These are phyloP conservation scores for Hoplodrina ambigua DNA, from an alignment of 2,888 invertebrate genomes.

Conservation along the genomic window DNA sequence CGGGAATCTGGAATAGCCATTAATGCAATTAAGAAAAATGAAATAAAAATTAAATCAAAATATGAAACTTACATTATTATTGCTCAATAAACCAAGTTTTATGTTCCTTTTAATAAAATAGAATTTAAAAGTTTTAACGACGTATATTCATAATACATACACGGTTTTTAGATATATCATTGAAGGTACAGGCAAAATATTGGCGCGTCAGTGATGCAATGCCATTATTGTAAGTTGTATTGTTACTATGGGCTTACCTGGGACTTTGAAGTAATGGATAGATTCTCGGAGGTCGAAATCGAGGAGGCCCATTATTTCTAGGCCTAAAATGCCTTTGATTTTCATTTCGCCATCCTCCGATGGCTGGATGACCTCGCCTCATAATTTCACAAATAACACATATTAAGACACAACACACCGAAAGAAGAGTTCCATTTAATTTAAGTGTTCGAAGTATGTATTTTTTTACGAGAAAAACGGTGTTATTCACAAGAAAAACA, in stretches of 20 bases:
- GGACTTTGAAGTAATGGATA: slow-evolving; percentile 72
- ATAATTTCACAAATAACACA: slow-evolving; percentile 80
- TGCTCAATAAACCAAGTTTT: background rate
- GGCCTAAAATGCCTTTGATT: slow-evolving; percentile 84
- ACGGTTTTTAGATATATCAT: slow-evolving; percentile 12
- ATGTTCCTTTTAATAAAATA: background rate
- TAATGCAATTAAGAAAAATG: background rate
- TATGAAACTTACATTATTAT: background rate
- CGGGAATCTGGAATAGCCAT: slow-evolving; percentile 77
- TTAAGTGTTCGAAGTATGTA: slow-evolving; percentile 30
- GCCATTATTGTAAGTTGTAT: slow-evolving; percentile 29
- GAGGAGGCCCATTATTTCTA: slow-evolving; percentile 77
- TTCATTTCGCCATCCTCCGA: slow-evolving; percentile 86
- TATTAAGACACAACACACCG: slow-evolving; percentile 60
- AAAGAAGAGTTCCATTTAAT: slow-evolving; percentile 31
- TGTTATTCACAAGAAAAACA: slow-evolving; percentile 58
- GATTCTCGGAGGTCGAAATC: slow-evolving; percentile 76
- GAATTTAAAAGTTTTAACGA: slow-evolving; percentile 6
- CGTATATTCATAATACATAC: slow-evolving; percentile 2
- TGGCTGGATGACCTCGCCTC: slow-evolving; percentile 87
- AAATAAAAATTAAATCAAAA: background rate
- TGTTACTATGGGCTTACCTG: slow-evolving; percentile 70
- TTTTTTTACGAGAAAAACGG: slow-evolving; percentile 35
- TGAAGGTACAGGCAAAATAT: slow-evolving; percentile 48
- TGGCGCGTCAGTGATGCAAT: slow-evolving; percentile 76